Evolutionary conservation across 2,888 invertebrate genomes (phyloP), one percentile per base, ranked within the genome.

Genomic region (Lepidochitona cinerea): DNA sequence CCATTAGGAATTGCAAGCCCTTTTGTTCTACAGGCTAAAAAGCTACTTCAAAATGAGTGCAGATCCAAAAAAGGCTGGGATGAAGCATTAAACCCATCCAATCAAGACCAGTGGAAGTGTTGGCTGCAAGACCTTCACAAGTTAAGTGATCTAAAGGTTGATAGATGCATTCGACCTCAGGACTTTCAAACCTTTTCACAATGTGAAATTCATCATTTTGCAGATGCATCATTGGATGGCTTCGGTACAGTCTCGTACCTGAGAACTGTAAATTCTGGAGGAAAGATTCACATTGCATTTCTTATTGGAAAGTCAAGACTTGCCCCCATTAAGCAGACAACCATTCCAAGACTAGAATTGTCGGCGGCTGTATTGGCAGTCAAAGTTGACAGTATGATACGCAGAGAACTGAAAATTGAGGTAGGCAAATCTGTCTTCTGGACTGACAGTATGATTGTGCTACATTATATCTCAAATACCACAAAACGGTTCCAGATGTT

Each of bases 201-300:
- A 49, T 49, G 49, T 23, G n/a, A 71, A 41, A 33, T 71, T 9
- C 70, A 73, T 32, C 70, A 71, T n/a, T 71, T 73, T 33, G 36
- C 54, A 23, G 73, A 73, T 41, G 73, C 70, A 18, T 73, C 73
- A 23, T 33, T 71, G 54, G 35, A 18, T 14, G 70, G 70, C 12
- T 71, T n/a, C n/a, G 73, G 70, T 33, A 37, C 36, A 5, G 69
- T 29, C 5, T 29, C 73, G 3, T 73, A 73, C 64, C 5, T 73
- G 18, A 72, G 70, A 6, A 18, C 71, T 1, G 32, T 71, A 9
- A 36, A 53, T 35, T 35, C 6, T 33, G 26, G 9, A 14, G 70
- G 37, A 14, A 32, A 29, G 9, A 64, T 49, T 37, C 70, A 70
- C 23, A 29, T 53, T 70, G 33, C 54, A 5, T 64, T 73, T 9